Evolutionary conservation across 2,797 vertebrate genomes (phyloP), one percentile per base, ranked within the genome.

Genomic region (Bucorvus abyssinicus): DNA sequence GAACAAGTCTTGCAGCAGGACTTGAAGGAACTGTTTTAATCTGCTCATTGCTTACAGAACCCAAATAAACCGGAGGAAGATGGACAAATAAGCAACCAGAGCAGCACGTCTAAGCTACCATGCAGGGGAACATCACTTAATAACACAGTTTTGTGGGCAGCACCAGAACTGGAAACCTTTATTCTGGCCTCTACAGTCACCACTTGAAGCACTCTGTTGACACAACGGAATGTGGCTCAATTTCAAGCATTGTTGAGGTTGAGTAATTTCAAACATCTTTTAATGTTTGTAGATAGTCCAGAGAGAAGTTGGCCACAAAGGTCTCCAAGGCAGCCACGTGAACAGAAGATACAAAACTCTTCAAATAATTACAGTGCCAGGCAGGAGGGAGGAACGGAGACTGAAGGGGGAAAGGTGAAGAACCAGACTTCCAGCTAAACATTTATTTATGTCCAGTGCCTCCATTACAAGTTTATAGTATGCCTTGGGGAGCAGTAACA

Each of bases 181-280:
- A 76, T 79, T 70, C 56, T 3, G 18, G 70, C 71, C 78, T 89
- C 78, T 79, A 63, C 86, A 64, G 70, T 70, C 90, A 87, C n/a
- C 92, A 82, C 88, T 89, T 42, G 52, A 89, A 95, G 75, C 63
- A 49, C 63, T 91, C 47, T 87, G 94, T 95, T 96, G 90, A 95
- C 92, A 94, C 84, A 87, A 92, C n/a, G 79, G 65, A 95, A 87
- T 81, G 45, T 74, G 94, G 95, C 93, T 95, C 94, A 74, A 89
- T 95, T 96, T 96, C 96, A 96, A 97, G 90, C 78, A 74, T 75
- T 0, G 68, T 12, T 60, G 92, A 93, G 95, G 95, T 6, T 82
- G 94, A 95, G 90, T 94, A 92, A 93, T 97, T 97, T 95, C 93
- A 97, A 95, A 87, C 71, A 94, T 93, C 94, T 95, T 94, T 94